These are phyloP conservation scores for Macropis europaea DNA, from an alignment of 2,888 invertebrate genomes.

Conservation along the genomic window DNA sequence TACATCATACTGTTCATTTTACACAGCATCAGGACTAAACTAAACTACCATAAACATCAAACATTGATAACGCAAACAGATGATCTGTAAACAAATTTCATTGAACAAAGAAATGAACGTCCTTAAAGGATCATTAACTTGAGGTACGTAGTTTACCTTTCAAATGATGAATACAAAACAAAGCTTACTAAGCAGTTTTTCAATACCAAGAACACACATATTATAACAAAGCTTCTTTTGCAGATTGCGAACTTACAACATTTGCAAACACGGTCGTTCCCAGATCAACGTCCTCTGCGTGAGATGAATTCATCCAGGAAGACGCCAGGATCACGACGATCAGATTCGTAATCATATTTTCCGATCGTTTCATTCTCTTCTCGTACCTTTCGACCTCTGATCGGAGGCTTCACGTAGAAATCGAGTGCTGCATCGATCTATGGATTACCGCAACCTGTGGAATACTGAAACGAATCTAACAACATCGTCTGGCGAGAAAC, in stretches of 20 bases:
- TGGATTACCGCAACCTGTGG: constrained; percentile 54
- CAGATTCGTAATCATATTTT: constrained; percentile 29
- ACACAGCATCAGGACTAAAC: not conserved
- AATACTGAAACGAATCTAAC: constrained; percentile 25
- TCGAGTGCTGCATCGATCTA: constrained; percentile 35
- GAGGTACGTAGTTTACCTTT: too few relatives aligned
- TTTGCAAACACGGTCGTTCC: constrained; percentile 74
- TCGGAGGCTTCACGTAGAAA: constrained; percentile 22
- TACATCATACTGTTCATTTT: not conserved
- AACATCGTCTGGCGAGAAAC: too few relatives aligned
- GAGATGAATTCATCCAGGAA: not conserved
- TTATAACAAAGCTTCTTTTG: too few relatives aligned
- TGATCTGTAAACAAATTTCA: not conserved
- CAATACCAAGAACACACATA: too few relatives aligned
- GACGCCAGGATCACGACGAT: constrained; percentile 9
- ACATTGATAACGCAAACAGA: not conserved
- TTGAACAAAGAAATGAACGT: not conserved
- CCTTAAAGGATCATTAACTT: too few relatives aligned
- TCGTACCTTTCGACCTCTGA: not conserved
- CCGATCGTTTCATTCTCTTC: not conserved
- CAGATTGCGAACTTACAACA: constrained; percentile 69
- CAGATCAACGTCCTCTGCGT: constrained; percentile 52
- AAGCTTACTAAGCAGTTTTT: too few relatives aligned
- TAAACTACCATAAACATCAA: not conserved
- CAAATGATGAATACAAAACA: too few relatives aligned